phyloP scores from a whole-genome alignment of 2,113 vertebrate genomes.

The Asarcornis scutulata region DNA sequence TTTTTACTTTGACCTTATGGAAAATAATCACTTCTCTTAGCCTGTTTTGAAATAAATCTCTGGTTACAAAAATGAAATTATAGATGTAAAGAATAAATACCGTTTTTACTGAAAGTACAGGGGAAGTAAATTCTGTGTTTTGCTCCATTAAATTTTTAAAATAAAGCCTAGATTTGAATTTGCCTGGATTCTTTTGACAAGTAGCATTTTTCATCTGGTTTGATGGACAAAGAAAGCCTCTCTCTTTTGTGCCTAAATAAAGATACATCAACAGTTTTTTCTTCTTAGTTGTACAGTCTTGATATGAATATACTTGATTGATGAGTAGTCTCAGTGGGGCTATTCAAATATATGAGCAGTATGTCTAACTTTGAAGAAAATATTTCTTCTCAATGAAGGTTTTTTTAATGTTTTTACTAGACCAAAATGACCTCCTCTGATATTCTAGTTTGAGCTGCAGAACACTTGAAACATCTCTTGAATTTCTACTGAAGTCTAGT shows the following conservation, averaged over 20 bases:
- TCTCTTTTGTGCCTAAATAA: neutral
- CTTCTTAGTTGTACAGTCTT: neutral
- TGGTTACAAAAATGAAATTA: neutral
- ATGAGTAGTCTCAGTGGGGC: neutral
- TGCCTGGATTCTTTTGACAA: neutral
- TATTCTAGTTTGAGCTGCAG: neutral
- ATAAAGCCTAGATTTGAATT: neutral
- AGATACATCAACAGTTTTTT: neutral
- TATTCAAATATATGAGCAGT: neutral
- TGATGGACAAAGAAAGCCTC: neutral
- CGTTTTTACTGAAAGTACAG: neutral
- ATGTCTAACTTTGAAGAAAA: neutral
- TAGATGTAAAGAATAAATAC: neutral
- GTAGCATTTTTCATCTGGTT: neutral
- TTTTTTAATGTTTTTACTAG: neutral
- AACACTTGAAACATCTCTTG: neutral
- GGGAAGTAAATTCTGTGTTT: neutral
- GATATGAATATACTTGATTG: neutral
- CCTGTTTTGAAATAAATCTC: neutral
- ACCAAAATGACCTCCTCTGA: neutral
- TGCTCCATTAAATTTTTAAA: neutral
- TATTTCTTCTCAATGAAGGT: fast-evolving
- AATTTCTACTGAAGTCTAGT: neutral
- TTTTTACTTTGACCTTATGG: no score
- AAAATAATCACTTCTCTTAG: neutral